A percentile compares a stretch with the other conserved stretches of the same genome.
Evolutionary conservation across 2,113 vertebrate genomes (phyloP).

Genomic region (Lepidiolamprologus cunningtoni): DNA sequence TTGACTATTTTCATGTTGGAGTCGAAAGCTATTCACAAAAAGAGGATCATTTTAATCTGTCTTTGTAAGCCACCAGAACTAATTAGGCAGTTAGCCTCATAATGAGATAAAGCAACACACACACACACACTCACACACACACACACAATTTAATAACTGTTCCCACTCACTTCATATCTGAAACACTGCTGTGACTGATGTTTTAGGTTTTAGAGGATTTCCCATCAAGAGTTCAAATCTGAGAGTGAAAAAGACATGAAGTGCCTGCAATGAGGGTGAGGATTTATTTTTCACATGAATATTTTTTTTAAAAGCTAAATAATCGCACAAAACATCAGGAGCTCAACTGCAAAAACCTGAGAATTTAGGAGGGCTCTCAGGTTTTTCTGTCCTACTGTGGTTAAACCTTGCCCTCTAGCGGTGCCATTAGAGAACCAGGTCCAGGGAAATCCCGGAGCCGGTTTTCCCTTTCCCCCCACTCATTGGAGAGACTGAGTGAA

Average conservation of each 20-base stretch:
- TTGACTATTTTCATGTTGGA: neutral
- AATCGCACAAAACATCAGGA: neutral
- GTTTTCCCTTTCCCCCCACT: rapidly evolving
- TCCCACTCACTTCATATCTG: neutral
- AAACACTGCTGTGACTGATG: neutral
- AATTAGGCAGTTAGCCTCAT: neutral
- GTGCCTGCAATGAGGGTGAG: neutral
- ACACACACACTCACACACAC: neutral
- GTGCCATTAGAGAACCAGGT: neutral
- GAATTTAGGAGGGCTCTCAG: neutral
- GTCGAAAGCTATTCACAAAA: neutral
- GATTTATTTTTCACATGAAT: neutral
- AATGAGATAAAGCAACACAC: neutral
- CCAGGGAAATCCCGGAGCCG: rapidly evolving
- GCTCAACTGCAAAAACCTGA: neutral
- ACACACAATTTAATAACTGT: neutral
- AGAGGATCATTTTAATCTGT: neutral
- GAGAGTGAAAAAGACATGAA: neutral
- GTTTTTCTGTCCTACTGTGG: neutral
- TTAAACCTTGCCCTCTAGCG: neutral
- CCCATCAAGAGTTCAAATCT: neutral
- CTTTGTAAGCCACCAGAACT: constrained; percentile 8
- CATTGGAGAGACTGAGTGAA: neutral
- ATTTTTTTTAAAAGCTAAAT: neutral
- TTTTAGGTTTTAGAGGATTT: neutral